Evolutionary conservation across 1,140 invertebrate species (phyloP).

Genomic region (Microplitis demolitor): DNA sequence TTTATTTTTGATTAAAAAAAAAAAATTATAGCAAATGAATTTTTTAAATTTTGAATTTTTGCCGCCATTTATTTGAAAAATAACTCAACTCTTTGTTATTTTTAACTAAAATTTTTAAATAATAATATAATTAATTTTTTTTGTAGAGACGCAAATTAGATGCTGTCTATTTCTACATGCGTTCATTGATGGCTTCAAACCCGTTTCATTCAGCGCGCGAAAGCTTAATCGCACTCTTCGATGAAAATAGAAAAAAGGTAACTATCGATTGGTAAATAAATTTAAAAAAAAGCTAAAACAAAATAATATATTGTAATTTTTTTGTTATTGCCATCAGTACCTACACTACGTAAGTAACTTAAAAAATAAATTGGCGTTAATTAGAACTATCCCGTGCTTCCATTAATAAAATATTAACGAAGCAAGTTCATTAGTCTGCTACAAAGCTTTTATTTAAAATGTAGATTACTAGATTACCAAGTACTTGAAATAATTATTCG

Average conservation of each 20-base stretch:
- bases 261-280: slow-evolving; percentile 16
- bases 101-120: no score
- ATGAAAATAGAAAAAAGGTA: slow-evolving; percentile 93
- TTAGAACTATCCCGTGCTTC: slow-evolving; percentile 13
- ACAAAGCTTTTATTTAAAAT: no score
- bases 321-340: slow-evolving; percentile 63
- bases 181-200: slow-evolving; percentile 92
- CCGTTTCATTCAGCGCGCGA: slow-evolving; percentile 89
- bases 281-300: slow-evolving; percentile 7
- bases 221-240: slow-evolving; percentile 85
- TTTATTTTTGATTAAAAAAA: no score
- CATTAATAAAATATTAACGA: slow-evolving; percentile 34
- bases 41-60: no score
- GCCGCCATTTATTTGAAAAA: no score
- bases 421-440: no score
- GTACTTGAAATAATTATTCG: not conserved
- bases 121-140: not conserved
- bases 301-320: slow-evolving; percentile 53
- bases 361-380: slow-evolving; percentile 52
- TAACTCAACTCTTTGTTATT: no score
- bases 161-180: slow-evolving; percentile 96
- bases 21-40: no score
- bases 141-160: slow-evolving; percentile 89
- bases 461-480: not conserved
- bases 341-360: slow-evolving; percentile 69